phyloP scores from a whole-genome alignment of 2,797 vertebrate genomes.

The Sebastes wilsoni region DNA sequence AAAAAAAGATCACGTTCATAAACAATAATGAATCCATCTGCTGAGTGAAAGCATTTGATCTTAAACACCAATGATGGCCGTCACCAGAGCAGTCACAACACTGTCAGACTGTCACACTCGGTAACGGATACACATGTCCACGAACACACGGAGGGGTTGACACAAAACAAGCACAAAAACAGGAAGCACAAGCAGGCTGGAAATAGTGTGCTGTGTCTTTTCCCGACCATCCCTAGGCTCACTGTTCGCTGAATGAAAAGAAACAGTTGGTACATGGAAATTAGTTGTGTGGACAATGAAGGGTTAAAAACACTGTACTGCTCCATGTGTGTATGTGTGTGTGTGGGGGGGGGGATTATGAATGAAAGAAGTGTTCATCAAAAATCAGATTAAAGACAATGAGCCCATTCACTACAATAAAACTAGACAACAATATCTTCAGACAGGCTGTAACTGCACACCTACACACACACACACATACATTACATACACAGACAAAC shows the following conservation, averaged over 20 bases:
- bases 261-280: slow-evolving; percentile 61
- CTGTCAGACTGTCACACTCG: slow-evolving; percentile 24
- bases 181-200: slow-evolving; percentile 20
- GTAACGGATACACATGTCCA: slow-evolving; percentile 29
- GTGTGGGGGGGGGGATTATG: neutral
- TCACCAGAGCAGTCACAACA: slow-evolving; percentile 54
- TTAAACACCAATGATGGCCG: neutral
- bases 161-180: slow-evolving; percentile 24
- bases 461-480: neutral
- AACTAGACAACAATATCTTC: slow-evolving; percentile 16
- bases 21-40: neutral
- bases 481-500: slow-evolving; percentile 1
- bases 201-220: slow-evolving; percentile 17
- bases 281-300: slow-evolving; percentile 48
- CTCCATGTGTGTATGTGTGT: neutral
- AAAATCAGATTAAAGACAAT: slow-evolving; percentile 44
- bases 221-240: slow-evolving; percentile 77
- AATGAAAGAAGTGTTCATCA: slow-evolving; percentile 32
- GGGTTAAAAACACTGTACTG: slow-evolving; percentile 48
- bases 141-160: slow-evolving; percentile 6
- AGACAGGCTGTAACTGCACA: neutral
- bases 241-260: slow-evolving; percentile 69
- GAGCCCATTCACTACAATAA: slow-evolving; percentile 12
- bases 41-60: neutral
- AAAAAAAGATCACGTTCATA: neutral